Base-by-base conservation (phyloP, 2,797 vertebrate genomes). In the Cichlasoma orientale region DNA sequence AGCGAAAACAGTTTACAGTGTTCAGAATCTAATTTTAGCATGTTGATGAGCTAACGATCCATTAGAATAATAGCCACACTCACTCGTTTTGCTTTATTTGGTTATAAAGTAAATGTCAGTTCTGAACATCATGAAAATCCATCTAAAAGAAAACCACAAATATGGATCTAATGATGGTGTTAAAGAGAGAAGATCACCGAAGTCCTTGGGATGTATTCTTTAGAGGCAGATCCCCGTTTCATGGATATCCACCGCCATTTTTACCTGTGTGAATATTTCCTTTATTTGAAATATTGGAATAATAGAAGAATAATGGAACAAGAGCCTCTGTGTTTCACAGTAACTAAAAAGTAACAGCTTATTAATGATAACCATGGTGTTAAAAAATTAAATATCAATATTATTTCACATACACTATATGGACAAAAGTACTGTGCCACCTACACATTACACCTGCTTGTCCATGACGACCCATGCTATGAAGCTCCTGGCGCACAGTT, bases 21-120 rank as follows among this genome's bases (percentile, higher is more conserved):
- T n/a, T n/a, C 44, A 18, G 44, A 47, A 47, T 47, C 7, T 8
- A n/a, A 9, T 66, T 25, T 47, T 66, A 27, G 23, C 38, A 66
- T 0, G 0, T 47, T 1, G 9, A 47, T 66, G 27, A 1, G 5
- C 41, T 47, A 12, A 47, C 41, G 3, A 7, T 16, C 38, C 23
- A 9, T 27, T 19, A 66, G 7, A 63, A 1, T 5, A 19, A 21
- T 66, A 23, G 27, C 27, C 23, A 12, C 3, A 19, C 23, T 25
- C 11, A 56, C 0, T 41, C 41, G 1, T 27, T 72, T 56, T 56
- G 33, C 21, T 14, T 25, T 16, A 19, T 57, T 27, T 56, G 16
- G 19, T 44, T 7, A 47, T 0, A 57, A 50, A 31, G 0, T 56
- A 27, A 27, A 27, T 44, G 53, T 10, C 21, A 56, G 4, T 12